Evolutionary conservation across 2,888 invertebrate species (phyloP).

Genomic region (Mythimna ferrago): DNA sequence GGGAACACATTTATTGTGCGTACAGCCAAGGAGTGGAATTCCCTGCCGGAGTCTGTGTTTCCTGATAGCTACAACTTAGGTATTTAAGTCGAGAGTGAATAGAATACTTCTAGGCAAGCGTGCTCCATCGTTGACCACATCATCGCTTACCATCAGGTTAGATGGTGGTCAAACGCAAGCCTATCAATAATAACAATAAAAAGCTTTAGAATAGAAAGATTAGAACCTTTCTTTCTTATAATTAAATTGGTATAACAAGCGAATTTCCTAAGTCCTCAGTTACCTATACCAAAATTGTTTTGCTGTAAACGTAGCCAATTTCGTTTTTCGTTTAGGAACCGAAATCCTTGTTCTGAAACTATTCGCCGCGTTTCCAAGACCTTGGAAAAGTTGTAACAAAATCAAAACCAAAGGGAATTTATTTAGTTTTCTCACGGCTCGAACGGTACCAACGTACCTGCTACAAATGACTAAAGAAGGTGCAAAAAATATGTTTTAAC

Average conservation of each 20-base stretch:
- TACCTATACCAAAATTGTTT: conserved; percentile 23
- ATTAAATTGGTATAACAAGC: neutral
- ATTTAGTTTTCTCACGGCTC: conserved; percentile 30
- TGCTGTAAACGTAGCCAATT: conserved; percentile 41
- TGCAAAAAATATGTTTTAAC: neutral
- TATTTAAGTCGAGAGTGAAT: too few relatives aligned
- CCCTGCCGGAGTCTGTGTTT: too few relatives aligned
- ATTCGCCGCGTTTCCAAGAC: conserved; percentile 33
- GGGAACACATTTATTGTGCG: too few relatives aligned
- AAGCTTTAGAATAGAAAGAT: too few relatives aligned
- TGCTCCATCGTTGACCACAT: too few relatives aligned
- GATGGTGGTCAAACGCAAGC: too few relatives aligned
- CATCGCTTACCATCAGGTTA: too few relatives aligned
- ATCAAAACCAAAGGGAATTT: conserved; percentile 39
- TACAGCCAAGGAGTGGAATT: too few relatives aligned
- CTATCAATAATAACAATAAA: too few relatives aligned
- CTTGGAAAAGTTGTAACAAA: conserved; percentile 28
- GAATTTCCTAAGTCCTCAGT: conserved; percentile 17
- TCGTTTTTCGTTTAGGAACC: conserved; percentile 28
- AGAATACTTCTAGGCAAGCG: too few relatives aligned
- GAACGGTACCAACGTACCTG: neutral
- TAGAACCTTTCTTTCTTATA: too few relatives aligned
- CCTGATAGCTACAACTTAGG: too few relatives aligned
- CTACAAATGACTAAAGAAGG: neutral
- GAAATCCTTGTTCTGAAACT: conserved; percentile 36